These are phyloP conservation scores for Porites rus DNA, from an alignment of 92 coral and sea anemone species.

Conservation along the genomic window DNA sequence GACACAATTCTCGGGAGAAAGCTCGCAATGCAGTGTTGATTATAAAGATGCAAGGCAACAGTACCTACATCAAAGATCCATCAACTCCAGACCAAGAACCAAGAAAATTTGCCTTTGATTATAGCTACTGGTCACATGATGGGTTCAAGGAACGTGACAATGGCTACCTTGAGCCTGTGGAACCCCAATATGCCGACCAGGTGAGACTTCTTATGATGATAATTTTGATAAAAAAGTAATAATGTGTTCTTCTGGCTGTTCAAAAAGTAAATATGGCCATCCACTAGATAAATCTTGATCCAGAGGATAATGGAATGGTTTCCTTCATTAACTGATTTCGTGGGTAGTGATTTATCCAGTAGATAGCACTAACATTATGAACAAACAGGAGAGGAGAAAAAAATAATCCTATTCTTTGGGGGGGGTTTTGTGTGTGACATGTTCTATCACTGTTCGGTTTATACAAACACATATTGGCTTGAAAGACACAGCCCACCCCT, in stretches of 20 bases:
- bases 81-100: slow-evolving; percentile 74
- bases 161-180: slow-evolving; percentile 82
- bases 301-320: too few relatives aligned
- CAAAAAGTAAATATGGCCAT: too few relatives aligned
- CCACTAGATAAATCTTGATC: too few relatives aligned
- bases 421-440: too few relatives aligned
- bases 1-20: slow-evolving; percentile 92
- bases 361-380: too few relatives aligned
- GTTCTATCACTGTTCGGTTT: too few relatives aligned
- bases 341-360: too few relatives aligned
- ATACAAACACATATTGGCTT: too few relatives aligned
- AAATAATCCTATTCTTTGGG: too few relatives aligned
- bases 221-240: not conserved
- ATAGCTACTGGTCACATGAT: slow-evolving; percentile 98
- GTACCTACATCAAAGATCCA: slow-evolving; percentile 88
- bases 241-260: not conserved
- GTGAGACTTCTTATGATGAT: slow-evolving; percentile 9
- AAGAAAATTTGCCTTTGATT: slow-evolving; percentile 91
- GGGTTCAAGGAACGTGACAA: slow-evolving; percentile 80
- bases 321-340: too few relatives aligned
- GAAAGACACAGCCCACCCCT: too few relatives aligned
- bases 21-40: slow-evolving; percentile 86
- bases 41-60: slow-evolving; percentile 82
- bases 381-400: too few relatives aligned
- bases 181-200: slow-evolving; percentile 90